Conservation (phyloP, 2,888 invertebrate species). For the Hermaeophaga mercurialis region DNA sequence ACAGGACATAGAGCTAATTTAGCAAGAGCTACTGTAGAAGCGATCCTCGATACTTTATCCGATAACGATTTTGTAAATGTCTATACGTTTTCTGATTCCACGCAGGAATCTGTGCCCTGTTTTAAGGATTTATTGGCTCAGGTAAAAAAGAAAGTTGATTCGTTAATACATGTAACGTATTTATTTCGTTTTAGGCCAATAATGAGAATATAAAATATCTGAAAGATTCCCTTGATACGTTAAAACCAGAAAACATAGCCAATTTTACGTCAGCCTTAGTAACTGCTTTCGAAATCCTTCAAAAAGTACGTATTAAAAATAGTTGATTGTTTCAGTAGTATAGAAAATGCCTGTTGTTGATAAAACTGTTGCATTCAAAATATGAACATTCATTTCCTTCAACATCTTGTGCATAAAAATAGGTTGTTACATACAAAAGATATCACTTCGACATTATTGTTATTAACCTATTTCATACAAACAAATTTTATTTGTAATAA, state of each 20-base stretch:
- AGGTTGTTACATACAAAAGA: too few relatives aligned
- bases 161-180: too few relatives aligned
- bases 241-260: slow-evolving; percentile 80
- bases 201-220: slow-evolving; percentile 82
- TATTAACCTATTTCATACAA: too few relatives aligned
- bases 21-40: slow-evolving; percentile 85
- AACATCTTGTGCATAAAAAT: too few relatives aligned
- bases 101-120: slow-evolving; percentile 85
- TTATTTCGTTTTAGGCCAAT: slow-evolving; percentile 65
- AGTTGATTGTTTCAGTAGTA: not conserved
- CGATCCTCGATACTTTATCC: slow-evolving; percentile 91
- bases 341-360: too few relatives aligned
- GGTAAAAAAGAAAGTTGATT: slow-evolving; percentile 62
- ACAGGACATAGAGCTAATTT: slow-evolving; percentile 82
- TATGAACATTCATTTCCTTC: too few relatives aligned
- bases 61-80: slow-evolving; percentile 98
- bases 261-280: slow-evolving; percentile 93
- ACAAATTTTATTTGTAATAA: too few relatives aligned
- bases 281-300: slow-evolving; percentile 89
- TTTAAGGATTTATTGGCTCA: slow-evolving; percentile 89
- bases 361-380: too few relatives aligned
- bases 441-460: too few relatives aligned
- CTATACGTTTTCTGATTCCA: slow-evolving; percentile 84
- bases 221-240: slow-evolving; percentile 74
- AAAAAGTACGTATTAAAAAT: slow-evolving; percentile 65